Conservation (phyloP, 1,140 invertebrate species). For the Drosophila erecta region DNA sequence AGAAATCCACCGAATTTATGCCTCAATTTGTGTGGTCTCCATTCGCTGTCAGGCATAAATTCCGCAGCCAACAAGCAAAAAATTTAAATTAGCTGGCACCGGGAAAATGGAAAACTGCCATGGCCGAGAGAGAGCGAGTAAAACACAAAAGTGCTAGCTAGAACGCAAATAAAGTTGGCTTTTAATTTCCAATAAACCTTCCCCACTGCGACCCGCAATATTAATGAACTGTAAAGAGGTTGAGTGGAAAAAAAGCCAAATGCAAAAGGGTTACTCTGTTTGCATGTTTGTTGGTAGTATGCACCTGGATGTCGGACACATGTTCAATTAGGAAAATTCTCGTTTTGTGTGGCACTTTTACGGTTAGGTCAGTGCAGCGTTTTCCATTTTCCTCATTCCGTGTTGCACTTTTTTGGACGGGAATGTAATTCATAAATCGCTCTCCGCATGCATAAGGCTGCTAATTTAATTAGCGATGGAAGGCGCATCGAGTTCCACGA, state of each 20-base stretch:
- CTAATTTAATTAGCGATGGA: slow-evolving; percentile 28
- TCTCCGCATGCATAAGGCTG: slow-evolving; percentile 12
- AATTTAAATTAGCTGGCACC: slow-evolving; percentile 53
- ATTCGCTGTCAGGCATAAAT: slow-evolving; percentile 55
- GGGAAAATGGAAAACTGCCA: slow-evolving; percentile 19
- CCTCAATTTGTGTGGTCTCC: slow-evolving; percentile 63
- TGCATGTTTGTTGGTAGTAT: not conserved
- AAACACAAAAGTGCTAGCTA: slow-evolving; percentile 10
- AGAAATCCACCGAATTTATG: slow-evolving; percentile 54
- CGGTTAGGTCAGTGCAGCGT: slow-evolving; percentile 21
- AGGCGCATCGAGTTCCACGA: slow-evolving; percentile 14
- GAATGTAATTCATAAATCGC: slow-evolving; percentile 40
- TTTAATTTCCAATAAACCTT: slow-evolving; percentile 73
- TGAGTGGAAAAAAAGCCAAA: slow-evolving; percentile 7
- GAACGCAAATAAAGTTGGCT: slow-evolving; percentile 39
- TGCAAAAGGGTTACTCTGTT: slow-evolving; percentile 18
- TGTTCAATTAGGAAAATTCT: slow-evolving; percentile 68
- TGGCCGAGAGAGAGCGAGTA: not conserved
- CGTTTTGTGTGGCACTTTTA: slow-evolving; percentile 44
- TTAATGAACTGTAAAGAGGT: slow-evolving; percentile 69
- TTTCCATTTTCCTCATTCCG: slow-evolving; percentile 11
- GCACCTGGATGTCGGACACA: slow-evolving; percentile 50
- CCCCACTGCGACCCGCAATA: slow-evolving; percentile 23
- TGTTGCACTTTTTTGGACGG: slow-evolving; percentile 12
- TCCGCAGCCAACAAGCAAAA: slow-evolving; percentile 42